Evolutionary conservation across 2,113 vertebrate species (phyloP).

Genomic region (Ahaetulla prasina): DNA sequence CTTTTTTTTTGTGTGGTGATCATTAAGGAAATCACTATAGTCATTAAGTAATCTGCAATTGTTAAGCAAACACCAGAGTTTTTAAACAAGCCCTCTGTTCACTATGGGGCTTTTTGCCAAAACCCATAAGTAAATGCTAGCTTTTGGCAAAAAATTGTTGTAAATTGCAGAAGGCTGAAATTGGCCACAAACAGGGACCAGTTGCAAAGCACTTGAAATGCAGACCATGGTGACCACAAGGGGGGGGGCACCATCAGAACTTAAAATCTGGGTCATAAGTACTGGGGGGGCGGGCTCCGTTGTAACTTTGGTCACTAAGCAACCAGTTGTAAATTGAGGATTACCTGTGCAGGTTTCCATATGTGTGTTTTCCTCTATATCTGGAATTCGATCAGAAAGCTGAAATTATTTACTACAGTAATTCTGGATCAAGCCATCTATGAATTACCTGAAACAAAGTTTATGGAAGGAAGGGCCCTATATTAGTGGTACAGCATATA

Average conservation of each 20-base stretch:
- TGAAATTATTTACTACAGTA: not conserved
- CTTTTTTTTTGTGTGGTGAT: not conserved
- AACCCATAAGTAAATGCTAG: not conserved
- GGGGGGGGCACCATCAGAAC: not conserved
- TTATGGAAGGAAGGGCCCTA: not conserved
- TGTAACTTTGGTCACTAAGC: not conserved
- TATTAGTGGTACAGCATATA: not conserved
- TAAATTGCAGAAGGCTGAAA: not conserved
- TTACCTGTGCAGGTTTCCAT: not conserved
- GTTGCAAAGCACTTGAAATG: not conserved
- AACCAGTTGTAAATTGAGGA: not conserved
- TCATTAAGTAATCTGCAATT: not conserved
- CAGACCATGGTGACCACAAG: not conserved
- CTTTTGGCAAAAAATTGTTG: not conserved
- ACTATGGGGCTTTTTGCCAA: not conserved
- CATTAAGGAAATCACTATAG: not conserved
- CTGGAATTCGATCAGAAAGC: not conserved
- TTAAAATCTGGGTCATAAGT: not conserved
- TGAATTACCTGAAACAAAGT: not conserved
- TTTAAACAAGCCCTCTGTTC: not conserved
- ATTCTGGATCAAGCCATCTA: not conserved
- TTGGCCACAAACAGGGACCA: not conserved
- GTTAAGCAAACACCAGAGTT: not conserved
- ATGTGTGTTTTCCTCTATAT: not conserved
- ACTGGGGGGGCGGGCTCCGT: not conserved